phyloP scores from a whole-genome alignment of 2,797 vertebrate genomes.

The Cetoscarus ocellatus region DNA sequence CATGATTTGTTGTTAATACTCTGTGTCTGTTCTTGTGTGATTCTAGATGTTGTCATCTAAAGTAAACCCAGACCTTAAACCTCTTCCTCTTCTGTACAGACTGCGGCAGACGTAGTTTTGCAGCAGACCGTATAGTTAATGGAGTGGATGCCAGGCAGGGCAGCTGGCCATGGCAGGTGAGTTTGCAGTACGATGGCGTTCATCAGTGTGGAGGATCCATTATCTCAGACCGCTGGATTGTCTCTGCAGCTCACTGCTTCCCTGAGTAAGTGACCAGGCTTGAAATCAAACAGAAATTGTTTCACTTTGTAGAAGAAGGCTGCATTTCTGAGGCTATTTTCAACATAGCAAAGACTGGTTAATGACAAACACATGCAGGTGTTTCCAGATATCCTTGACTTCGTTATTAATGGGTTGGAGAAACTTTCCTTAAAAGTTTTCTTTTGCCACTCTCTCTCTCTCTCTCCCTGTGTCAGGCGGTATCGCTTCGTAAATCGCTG shows the following conservation, averaged over 20 bases:
- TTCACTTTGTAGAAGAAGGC: too few relatives aligned
- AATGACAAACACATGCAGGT: too few relatives aligned
- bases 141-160: constrained; percentile 90
- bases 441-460: neutral
- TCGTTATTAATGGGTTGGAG: too few relatives aligned
- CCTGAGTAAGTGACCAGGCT: constrained; percentile 84
- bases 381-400: too few relatives aligned
- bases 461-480: constrained; percentile 74
- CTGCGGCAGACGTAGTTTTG: constrained; percentile 90
- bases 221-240: constrained; percentile 91
- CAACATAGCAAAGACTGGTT: too few relatives aligned
- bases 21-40: too few relatives aligned
- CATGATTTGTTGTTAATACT: too few relatives aligned
- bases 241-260: constrained; percentile 94
- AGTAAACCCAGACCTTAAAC: neutral
- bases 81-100: constrained; percentile 73
- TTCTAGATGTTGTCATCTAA: too few relatives aligned
- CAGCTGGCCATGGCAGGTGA: constrained; percentile 94
- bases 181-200: constrained; percentile 89
- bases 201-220: constrained; percentile 94
- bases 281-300: neutral
- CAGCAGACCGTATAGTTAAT: constrained; percentile 91
- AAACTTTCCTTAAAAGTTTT: too few relatives aligned
- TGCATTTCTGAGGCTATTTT: too few relatives aligned
- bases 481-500: constrained; percentile 88